Conservation (phyloP, 2,888 invertebrate genomes). For the Apodemia duryi region DNA sequence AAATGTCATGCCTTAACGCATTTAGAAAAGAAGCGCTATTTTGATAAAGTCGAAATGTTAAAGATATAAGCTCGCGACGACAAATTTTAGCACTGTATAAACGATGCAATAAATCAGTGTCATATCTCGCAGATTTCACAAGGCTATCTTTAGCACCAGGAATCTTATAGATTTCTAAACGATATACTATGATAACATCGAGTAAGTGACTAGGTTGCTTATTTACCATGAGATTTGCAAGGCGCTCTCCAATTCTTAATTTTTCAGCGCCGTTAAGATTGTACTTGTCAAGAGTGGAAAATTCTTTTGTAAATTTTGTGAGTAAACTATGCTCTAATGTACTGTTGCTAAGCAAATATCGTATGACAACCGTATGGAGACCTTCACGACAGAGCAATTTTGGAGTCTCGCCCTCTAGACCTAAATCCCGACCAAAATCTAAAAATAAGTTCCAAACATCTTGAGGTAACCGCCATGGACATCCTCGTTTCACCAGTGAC, state of each 20-base stretch:
- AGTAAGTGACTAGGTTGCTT: slow-evolving; percentile 38
- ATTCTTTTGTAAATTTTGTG: slow-evolving; percentile 40
- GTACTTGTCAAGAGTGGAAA: slow-evolving; percentile 47
- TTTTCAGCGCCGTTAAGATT: slow-evolving; percentile 41
- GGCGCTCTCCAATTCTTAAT: slow-evolving; percentile 31
- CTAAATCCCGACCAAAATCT: slow-evolving; percentile 47
- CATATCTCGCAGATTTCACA: slow-evolving; percentile 32
- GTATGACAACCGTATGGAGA: slow-evolving; percentile 52
- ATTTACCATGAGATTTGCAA: slow-evolving; percentile 36
- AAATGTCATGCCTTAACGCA: slow-evolving; percentile 46
- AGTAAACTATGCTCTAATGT: slow-evolving; percentile 34
- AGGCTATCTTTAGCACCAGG: slow-evolving; percentile 37
- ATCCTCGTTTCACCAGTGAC: slow-evolving; percentile 53
- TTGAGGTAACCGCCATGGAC: slow-evolving; percentile 48
- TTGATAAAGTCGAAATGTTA: slow-evolving; percentile 41
- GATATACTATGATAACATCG: slow-evolving; percentile 33
- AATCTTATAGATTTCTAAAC: slow-evolving; percentile 30
- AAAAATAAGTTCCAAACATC: slow-evolving; percentile 46
- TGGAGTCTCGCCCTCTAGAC: slow-evolving; percentile 46
- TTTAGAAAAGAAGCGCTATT: slow-evolving; percentile 49
- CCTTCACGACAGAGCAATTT: slow-evolving; percentile 50
- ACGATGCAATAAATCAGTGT: slow-evolving; percentile 37
- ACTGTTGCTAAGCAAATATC: slow-evolving; percentile 39
- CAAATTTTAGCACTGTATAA: slow-evolving; percentile 42
- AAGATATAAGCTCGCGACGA: slow-evolving; percentile 43